Evolutionary conservation across 1,140 invertebrate genomes (phyloP), one percentile per base, ranked within the genome.

Genomic region (Sycophaga agraensis): DNA sequence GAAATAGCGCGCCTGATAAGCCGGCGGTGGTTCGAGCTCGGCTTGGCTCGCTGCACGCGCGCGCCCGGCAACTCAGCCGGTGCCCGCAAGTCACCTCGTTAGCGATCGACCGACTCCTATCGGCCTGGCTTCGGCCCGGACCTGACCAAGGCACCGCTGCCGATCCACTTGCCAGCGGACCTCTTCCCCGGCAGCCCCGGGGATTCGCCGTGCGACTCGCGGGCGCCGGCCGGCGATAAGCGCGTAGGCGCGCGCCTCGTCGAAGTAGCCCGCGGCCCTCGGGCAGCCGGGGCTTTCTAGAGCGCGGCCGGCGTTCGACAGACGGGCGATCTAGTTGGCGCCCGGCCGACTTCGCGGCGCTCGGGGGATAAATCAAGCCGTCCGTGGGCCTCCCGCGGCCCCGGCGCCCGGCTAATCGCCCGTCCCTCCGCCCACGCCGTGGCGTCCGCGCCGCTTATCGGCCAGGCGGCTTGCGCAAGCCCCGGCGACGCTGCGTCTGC

Each of bases 401-500:
- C 28, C 40, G 4, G 17, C 17, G 39, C 39, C 1, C 17, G 7
- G 21, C 16, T 42, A 22, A 3, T 3, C 9, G 26, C 26, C 21
- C 16, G 1, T 42, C 39, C 9, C 9, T 14, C 7, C 12, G 43
- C 26, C 8, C 26, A 14, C n/a, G 8, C 12, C n/a, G n/a, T n/a
- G n/a, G n/a, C n/a, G n/a, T n/a, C n/a, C n/a, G n/a, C n/a, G n/a
- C n/a, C n/a, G n/a, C n/a, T n/a, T n/a, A n/a, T n/a, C n/a, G n/a
- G n/a, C n/a, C n/a, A n/a, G n/a, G 17, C 0, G 1, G 35, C 46
- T 63, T 63, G 46, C 46, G 45, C 48, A 56, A 50, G n/a, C n/a
- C 31, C 2, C 35, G 61, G 61, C 61, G 61, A 45, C 61, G 54
- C 46, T 48, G 54, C 46, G 61, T 63, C 61, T 63, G 54, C 43